Percentiles rank a stretch among this genome's conserved stretches.
phyloP scores from a whole-genome alignment of 2,888 invertebrate genomes.

The Drosophila lacicola region DNA sequence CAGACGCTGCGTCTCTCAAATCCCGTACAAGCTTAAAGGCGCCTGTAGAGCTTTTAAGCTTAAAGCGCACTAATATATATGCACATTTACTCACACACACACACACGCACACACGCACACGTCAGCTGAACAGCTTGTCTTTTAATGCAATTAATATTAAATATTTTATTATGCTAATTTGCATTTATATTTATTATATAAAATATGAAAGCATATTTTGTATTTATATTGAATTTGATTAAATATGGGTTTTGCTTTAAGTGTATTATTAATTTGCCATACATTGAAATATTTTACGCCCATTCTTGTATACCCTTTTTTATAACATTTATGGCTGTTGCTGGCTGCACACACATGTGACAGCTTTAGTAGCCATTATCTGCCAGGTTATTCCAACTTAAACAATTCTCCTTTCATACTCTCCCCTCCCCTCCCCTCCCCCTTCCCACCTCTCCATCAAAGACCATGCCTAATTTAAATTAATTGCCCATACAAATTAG shows the following conservation, averaged over 20 bases:
- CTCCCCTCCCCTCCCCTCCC: background rate
- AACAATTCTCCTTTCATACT: constrained; percentile 12
- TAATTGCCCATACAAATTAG: constrained; percentile 76
- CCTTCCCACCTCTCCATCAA: background rate
- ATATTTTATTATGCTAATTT: constrained; percentile 33
- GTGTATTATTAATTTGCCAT: constrained; percentile 32
- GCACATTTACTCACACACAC: background rate
- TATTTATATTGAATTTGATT: constrained; percentile 9
- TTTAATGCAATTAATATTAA: constrained; percentile 1
- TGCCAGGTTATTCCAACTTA: constrained; percentile 14
- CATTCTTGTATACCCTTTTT: background rate
- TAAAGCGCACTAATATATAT: background rate
- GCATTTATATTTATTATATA: constrained; percentile 19
- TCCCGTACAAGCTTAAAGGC: background rate
- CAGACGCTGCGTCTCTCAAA: background rate
- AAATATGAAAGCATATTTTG: constrained; percentile 8
- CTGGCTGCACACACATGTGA: constrained; percentile 1
- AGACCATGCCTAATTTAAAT: constrained; percentile 61
- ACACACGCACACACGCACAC: background rate
- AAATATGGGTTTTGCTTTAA: constrained; percentile 26
- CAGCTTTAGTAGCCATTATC: constrained; percentile 14
- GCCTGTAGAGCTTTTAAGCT: background rate
- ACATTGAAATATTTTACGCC: constrained; percentile 29
- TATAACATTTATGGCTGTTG: constrained; percentile 16
- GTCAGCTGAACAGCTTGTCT: background rate